Percentiles rank a stretch among this genome's conserved stretches.
These are phyloP conservation scores for Agonopterix subpropinquella DNA, from an alignment of 2,888 invertebrate species.

Conservation along the genomic window DNA sequence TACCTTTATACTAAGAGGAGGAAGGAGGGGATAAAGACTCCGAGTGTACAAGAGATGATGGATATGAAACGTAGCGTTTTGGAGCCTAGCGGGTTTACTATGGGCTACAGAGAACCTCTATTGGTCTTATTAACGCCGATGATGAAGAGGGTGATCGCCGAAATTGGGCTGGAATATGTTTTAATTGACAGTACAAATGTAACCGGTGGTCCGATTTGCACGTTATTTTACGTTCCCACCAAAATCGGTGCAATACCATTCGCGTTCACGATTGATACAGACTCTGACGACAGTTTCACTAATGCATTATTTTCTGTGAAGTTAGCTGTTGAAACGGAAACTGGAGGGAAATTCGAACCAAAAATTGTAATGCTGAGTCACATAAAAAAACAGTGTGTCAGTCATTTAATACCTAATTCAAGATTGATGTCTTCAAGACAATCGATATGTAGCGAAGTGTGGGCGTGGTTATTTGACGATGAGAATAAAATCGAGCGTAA, in stretches of 20 bases:
- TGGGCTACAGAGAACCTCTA: conserved; percentile 12
- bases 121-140: conserved; percentile 26
- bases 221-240: conserved; percentile 24
- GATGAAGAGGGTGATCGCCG: conserved; percentile 25
- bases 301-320: conserved; percentile 23
- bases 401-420: conserved; percentile 18
- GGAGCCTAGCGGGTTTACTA: conserved; percentile 11
- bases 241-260: conserved; percentile 28
- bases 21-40: not conserved
- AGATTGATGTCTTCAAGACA: conserved; percentile 13
- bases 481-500: conserved; percentile 11
- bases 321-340: conserved; percentile 18
- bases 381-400: conserved; percentile 14
- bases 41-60: conserved; percentile 10
- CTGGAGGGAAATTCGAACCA: conserved; percentile 20
- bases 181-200: conserved; percentile 21
- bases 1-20: conserved; percentile 14
- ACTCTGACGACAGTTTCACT: conserved; percentile 17
- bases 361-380: conserved; percentile 20
- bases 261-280: conserved; percentile 25
- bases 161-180: conserved; percentile 19
- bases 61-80: conserved; percentile 9
- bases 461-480: conserved; percentile 17
- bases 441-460: conserved; percentile 17
- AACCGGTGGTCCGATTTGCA: conserved; percentile 13